Conservation (phyloP, 2,888 invertebrate genomes). For the Metalampra italica region DNA sequence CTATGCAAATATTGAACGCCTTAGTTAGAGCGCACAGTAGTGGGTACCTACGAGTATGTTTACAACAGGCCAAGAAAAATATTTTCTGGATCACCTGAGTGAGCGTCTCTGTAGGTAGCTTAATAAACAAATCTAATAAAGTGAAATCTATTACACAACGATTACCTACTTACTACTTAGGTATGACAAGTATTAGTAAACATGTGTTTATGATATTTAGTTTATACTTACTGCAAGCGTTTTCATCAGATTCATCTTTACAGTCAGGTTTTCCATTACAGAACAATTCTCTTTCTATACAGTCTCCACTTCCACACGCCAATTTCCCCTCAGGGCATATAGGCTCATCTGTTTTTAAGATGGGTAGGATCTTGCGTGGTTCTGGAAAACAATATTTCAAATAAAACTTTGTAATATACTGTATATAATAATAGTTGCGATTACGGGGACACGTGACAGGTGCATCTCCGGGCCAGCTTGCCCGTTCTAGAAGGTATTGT, state of each 20-base stretch:
- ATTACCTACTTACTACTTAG: no score
- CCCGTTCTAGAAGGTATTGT: constrained; percentile 27
- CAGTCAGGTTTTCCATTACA: constrained; percentile 96
- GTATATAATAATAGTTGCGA: not conserved
- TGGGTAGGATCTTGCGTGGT: constrained; percentile 92
- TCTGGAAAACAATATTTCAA: constrained; percentile 78
- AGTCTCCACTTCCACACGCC: constrained; percentile 95
- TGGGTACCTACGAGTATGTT: no score
- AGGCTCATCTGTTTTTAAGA: constrained; percentile 95
- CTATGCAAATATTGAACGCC: no score
- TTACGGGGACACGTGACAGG: not conserved
- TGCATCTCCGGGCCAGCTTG: constrained; percentile 1
- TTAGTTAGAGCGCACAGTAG: no score
- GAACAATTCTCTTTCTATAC: constrained; percentile 93
- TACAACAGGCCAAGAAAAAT: no score
- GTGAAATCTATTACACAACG: no score
- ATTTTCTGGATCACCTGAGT: no score
- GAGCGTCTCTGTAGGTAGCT: no score
- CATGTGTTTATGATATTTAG: no score
- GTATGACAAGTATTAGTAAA: no score
- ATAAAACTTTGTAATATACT: not conserved
- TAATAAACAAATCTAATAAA: no score
- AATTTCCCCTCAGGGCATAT: constrained; percentile 94
- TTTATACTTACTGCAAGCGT: constrained; percentile 92
- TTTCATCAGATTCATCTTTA: constrained; percentile 96